Base-by-base conservation (phyloP, 2,113 vertebrate species). In the Hippocampus zosterae region DNA sequence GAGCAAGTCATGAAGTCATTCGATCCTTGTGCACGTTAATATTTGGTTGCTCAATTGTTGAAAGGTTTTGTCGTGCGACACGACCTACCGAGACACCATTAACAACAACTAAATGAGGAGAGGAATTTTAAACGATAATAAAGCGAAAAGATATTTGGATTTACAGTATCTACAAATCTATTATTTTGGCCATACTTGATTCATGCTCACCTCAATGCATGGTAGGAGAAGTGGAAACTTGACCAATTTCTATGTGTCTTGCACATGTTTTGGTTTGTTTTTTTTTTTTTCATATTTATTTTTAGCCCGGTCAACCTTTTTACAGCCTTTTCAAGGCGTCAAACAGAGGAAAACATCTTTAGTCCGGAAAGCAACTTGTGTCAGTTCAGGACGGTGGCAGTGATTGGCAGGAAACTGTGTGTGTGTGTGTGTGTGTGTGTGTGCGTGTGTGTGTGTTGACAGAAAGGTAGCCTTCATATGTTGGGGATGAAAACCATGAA, bases 311-410 rank as follows among this genome's bases (percentile, higher is more conserved):
- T 75, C 69, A 70, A 81, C 60, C 73, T 81, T 75, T 87, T 88
- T 83, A 79, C 72, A 84, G 81, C 72, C 62, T 71, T 77, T 80
- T 81, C 72, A 87, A 92, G 86, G 88, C 83, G 76, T 91, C 79
- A 86, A 90, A 89, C 84, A 70, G 83, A 88, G 89, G 90, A 92
- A 92, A 91, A 81, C 88, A 90, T 91, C 81, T 80, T 74, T 80
- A 83, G 81, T 89, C 88, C 90, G 90, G 91, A 92, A 93, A 89
- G 72, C 82, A 77, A 77, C 79, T 80, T 82, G 83, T 88, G 85
- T 91, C 86, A 83, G 75, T 82, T 82, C 74, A 80, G 81, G 84
- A 81, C 73, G 60, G 23, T 69, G 63, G 57, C 53, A 67, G 68
- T 48, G n/a, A 62, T 13, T 19, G 78, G 61, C 83, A 90, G 91